These are phyloP conservation scores for Drosophila putrida DNA, from an alignment of 2,888 invertebrate genomes.

Conservation along the genomic window DNA sequence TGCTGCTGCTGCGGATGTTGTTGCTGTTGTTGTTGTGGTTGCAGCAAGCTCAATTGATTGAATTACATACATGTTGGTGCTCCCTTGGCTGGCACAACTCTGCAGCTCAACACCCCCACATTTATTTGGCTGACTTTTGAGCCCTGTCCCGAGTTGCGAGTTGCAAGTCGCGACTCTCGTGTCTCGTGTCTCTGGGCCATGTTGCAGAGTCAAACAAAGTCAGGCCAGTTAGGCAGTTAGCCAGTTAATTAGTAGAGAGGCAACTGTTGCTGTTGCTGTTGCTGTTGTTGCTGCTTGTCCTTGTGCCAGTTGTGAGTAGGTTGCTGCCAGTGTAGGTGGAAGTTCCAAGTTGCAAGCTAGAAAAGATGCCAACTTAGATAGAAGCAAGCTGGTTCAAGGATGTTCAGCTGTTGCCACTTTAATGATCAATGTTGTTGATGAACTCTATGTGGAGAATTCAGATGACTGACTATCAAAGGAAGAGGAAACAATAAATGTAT, in stretches of 20 bases:
- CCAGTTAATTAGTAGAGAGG: conserved; percentile 72
- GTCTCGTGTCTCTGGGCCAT: conserved; percentile 55
- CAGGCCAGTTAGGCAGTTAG: conserved; percentile 62
- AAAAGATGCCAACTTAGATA: conserved; percentile 21
- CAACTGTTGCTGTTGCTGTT: conserved; percentile 23
- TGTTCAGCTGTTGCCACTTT: conserved; percentile 30
- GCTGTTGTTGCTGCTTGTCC: conserved; percentile 49
- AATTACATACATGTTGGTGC: conserved; percentile 70
- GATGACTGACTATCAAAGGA: too few species aligned
- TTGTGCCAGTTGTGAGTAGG: conserved; percentile 69
- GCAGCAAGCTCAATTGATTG: conserved; percentile 69
- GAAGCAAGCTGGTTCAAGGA: conserved; percentile 54
- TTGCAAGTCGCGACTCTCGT: conserved; percentile 43
- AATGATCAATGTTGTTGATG: conserved; percentile 1
- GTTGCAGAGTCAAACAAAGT: conserved; percentile 60
- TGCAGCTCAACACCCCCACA: conserved; percentile 60
- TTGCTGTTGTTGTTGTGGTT: conserved; percentile 33
- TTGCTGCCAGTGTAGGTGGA: conserved; percentile 44
- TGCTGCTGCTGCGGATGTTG: conserved; percentile 29
- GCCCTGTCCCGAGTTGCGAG: conserved; percentile 59
- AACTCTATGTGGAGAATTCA: background rate
- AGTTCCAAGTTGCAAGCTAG: conserved; percentile 6
- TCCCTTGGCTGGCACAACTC: conserved; percentile 25
- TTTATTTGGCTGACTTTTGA: conserved; percentile 59
- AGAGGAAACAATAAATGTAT: too few species aligned